phyloP scores from a whole-genome alignment of 2,797 vertebrate species.

The Pristis pectinata region DNA sequence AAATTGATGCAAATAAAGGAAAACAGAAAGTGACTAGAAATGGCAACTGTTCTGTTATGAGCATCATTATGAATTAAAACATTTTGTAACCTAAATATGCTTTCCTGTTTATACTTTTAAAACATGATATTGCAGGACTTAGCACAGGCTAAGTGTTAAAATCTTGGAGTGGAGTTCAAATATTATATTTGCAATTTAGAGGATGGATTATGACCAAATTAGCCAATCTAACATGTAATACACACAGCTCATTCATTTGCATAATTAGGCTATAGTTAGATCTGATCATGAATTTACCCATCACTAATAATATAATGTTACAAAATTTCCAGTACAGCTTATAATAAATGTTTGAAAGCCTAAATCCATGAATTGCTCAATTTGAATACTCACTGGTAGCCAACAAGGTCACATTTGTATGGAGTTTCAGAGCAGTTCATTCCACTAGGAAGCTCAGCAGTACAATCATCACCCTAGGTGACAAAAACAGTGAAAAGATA shows the following conservation, averaged over 20 bases:
- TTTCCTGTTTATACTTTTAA: not conserved
- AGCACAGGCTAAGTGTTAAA: not conserved
- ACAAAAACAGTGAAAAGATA: not conserved
- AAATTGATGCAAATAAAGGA: not conserved
- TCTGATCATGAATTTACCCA: not conserved
- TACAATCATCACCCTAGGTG: not conserved
- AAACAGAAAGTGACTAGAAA: not conserved
- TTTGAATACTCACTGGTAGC: not conserved
- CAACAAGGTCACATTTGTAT: slow-evolving; percentile 3
- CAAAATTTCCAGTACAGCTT: not conserved
- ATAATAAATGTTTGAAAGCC: not conserved
- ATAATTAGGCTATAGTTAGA: not conserved
- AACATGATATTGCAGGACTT: not conserved
- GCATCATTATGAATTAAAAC: not conserved
- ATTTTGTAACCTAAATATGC: not conserved
- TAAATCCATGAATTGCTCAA: not conserved
- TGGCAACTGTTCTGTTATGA: too few species aligned
- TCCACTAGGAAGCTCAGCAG: not conserved
- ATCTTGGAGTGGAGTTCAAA: not conserved
- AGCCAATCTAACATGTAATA: not conserved
- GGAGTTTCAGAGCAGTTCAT: not conserved
- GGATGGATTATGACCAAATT: not conserved
- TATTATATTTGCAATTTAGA: not conserved
- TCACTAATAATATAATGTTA: not conserved
- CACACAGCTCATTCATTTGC: not conserved